Percentiles rank a stretch among this genome's conserved stretches.
Evolutionary conservation across 2,888 invertebrate species (phyloP).

Genomic region (Anaspis maculata): DNA sequence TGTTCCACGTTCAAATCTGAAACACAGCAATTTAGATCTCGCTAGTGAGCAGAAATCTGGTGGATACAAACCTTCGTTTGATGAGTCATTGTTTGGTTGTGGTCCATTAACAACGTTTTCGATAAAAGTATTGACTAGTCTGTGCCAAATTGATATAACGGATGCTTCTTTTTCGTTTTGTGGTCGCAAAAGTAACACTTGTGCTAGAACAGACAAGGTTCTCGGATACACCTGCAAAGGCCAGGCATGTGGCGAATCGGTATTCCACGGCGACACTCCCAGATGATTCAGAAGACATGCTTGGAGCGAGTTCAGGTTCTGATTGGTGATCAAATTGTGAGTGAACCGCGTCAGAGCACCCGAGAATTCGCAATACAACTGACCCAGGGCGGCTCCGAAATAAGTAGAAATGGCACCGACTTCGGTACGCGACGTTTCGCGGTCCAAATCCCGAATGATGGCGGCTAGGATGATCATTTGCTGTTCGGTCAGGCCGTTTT

Average conservation of each 20-base stretch:
- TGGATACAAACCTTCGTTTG: constrained; percentile 70
- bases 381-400: constrained; percentile 63
- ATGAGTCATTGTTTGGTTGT: too few relatives aligned
- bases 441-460: constrained; percentile 82
- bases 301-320: constrained; percentile 60
- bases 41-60: not conserved
- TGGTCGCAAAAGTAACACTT: constrained; percentile 70
- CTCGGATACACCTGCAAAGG: constrained; percentile 71
- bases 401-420: constrained; percentile 64
- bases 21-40: constrained; percentile 21
- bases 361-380: constrained; percentile 67
- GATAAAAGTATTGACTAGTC: constrained; percentile 79
- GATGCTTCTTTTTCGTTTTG: constrained; percentile 82
- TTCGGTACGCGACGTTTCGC: constrained; percentile 79
- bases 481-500: constrained; percentile 69
- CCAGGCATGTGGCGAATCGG: constrained; percentile 59
- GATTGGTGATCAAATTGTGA: constrained; percentile 69
- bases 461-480: constrained; percentile 84
- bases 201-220: constrained; percentile 73
- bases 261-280: constrained; percentile 65
- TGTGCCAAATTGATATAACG: constrained; percentile 87
- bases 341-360: constrained; percentile 70
- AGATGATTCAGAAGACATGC: constrained; percentile 64
- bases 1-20: constrained; percentile 92
- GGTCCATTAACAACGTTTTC: constrained; percentile 69